Conservation (phyloP, 2,888 invertebrate species). For the Erebia ligea region DNA sequence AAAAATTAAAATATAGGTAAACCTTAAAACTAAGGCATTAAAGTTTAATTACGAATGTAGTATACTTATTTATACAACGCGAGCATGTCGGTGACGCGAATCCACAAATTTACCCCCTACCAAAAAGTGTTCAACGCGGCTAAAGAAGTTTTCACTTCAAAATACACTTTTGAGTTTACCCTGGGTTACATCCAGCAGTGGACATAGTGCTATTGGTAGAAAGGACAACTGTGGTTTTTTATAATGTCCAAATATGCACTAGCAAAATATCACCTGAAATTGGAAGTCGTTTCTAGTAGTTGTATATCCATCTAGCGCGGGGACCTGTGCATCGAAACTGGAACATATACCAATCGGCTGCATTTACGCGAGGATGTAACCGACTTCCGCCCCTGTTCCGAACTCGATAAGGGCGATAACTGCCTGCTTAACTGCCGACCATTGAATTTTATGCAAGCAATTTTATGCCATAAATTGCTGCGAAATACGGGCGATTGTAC, state of each 20-base stretch:
- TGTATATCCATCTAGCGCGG: conserved; percentile 24
- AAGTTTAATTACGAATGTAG: no score
- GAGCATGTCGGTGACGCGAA: no score
- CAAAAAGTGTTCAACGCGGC: no score
- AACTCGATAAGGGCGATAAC: conserved; percentile 34
- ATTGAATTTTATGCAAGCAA: conserved; percentile 29
- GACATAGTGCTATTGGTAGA: no score
- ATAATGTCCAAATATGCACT: background rate
- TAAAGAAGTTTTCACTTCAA: no score
- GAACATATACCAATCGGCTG: conserved; percentile 37
- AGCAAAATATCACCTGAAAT: background rate
- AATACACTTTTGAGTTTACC: no score
- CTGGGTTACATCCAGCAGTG: no score
- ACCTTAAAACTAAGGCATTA: no score
- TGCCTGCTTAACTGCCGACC: conserved; percentile 28
- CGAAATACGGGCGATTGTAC: conserved; percentile 30
- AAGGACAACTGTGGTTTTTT: background rate
- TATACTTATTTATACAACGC: no score
- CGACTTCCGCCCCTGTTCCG: conserved; percentile 34
- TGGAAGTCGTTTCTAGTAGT: conserved; percentile 1
- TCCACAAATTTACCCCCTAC: no score
- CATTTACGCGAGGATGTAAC: conserved; percentile 1
- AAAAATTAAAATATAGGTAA: no score
- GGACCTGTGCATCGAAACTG: conserved; percentile 37
- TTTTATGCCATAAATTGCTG: conserved; percentile 31